Percentiles rank a stretch among this genome's conserved stretches.
Evolutionary conservation across 2,888 invertebrate species (phyloP).

Genomic region (Sycophila texana): DNA sequence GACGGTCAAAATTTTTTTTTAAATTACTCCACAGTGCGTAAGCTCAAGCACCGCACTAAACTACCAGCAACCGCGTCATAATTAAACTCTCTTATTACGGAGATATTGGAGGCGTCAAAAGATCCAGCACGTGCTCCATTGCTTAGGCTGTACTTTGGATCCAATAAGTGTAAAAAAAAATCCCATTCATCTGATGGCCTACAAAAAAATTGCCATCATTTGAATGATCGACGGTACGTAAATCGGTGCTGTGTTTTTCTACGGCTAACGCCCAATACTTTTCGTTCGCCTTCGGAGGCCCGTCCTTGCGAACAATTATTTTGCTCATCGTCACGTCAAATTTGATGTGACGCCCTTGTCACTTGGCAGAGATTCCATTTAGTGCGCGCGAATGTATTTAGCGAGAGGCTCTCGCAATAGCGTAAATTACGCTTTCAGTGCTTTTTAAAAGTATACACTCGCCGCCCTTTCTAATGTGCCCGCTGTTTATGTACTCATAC

Average conservation of each 20-base stretch:
- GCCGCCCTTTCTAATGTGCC: too few species aligned
- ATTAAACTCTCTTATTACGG: too few species aligned
- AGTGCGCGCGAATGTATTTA: not conserved
- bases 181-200: slow-evolving; percentile 1
- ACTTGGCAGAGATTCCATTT: slow-evolving; percentile 17
- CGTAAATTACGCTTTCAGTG: slow-evolving; percentile 17
- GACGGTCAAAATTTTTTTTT: too few species aligned
- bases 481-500: too few species aligned
- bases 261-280: not conserved
- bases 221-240: not conserved
- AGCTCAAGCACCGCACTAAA: too few species aligned
- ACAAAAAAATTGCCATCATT: slow-evolving; percentile 10
- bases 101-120: too few species aligned
- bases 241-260: slow-evolving; percentile 1
- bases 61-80: too few species aligned
- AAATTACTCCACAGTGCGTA: too few species aligned
- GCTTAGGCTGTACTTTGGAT: too few species aligned
- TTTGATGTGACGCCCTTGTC: slow-evolving; percentile 35
- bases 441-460: too few species aligned
- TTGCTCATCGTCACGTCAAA: slow-evolving; percentile 23
- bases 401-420: not conserved
- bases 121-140: too few species aligned
- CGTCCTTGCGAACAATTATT: slow-evolving; percentile 35
- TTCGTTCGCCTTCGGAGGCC: slow-evolving; percentile 9
- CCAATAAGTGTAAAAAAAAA: too few species aligned